Evolutionary conservation across 2,113 vertebrate genomes (phyloP).

Genomic region (Meleagris gallopavo): DNA sequence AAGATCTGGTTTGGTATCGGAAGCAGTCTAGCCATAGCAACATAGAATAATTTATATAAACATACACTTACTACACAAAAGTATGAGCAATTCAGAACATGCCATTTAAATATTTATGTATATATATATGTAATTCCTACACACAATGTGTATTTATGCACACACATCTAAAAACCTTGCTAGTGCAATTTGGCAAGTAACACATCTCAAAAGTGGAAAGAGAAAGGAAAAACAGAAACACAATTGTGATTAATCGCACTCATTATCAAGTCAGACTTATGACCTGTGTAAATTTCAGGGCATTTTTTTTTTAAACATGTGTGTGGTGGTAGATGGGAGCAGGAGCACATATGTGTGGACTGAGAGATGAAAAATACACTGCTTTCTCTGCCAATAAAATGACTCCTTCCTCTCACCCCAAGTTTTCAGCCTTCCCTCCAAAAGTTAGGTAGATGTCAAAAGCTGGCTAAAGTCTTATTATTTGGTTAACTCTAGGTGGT

Average conservation of each 20-base stretch:
- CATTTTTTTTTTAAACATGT: conserved; percentile 46
- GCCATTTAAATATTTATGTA: not conserved
- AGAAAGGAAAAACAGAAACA: conserved; percentile 34
- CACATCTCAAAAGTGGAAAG: conserved; percentile 47
- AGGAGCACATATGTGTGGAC: conserved; percentile 49
- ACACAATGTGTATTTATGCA: not conserved
- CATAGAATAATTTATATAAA: not conserved
- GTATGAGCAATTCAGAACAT: not conserved
- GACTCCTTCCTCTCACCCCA: not conserved
- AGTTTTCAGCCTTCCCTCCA: conserved; percentile 33
- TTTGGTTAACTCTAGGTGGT: conserved; percentile 69
- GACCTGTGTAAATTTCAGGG: conserved; percentile 44
- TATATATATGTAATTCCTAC: not conserved
- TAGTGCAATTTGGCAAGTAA: conserved; percentile 48
- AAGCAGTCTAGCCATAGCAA: conserved; percentile 23
- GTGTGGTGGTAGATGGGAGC: conserved; percentile 43
- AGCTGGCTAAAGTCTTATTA: conserved; percentile 68
- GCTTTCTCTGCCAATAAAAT: conserved; percentile 40
- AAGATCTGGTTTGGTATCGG: not conserved
- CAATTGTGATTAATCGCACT: conserved; percentile 72
- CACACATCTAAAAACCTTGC: conserved; percentile 15
- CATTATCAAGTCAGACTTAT: conserved; percentile 64
- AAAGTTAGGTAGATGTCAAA: conserved; percentile 63
- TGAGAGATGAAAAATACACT: conserved; percentile 47
- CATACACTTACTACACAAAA: not conserved